These are phyloP conservation scores for Petrolisthes manimaculis DNA, from an alignment of 2,888 invertebrate species.

Conservation along the genomic window DNA sequence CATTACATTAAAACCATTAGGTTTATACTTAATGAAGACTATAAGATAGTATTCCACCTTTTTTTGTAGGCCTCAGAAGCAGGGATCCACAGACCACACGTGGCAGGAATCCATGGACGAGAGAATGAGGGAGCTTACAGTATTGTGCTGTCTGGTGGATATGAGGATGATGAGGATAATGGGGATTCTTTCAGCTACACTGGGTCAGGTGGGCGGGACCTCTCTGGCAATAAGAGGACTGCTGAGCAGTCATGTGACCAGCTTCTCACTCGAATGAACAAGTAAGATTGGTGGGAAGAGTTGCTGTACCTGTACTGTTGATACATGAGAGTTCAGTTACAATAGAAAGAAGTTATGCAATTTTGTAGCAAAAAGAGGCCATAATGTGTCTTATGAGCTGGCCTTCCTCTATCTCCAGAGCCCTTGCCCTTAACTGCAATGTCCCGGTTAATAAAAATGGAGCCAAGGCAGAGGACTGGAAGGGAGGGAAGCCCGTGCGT, in stretches of 20 bases:
- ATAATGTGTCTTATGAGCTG: neutral
- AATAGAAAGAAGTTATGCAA: too few species aligned
- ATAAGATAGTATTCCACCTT: neutral
- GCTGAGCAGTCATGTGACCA: constrained; percentile 85
- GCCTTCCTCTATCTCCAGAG: constrained; percentile 72
- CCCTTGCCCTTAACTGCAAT: constrained; percentile 83
- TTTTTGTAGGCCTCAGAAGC: constrained; percentile 79
- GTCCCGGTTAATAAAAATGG: constrained; percentile 78
- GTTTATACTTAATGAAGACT: neutral
- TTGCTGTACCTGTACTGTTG: neutral
- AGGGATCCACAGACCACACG: constrained; percentile 85
- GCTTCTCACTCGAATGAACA: constrained; percentile 81
- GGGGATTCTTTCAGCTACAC: constrained; percentile 86
- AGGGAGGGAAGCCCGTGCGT: constrained; percentile 81
- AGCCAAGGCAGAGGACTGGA: constrained; percentile 81
- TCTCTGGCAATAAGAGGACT: constrained; percentile 85
- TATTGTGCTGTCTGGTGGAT: constrained; percentile 84
- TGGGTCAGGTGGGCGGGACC: constrained; percentile 85
- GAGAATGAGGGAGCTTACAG: constrained; percentile 85
- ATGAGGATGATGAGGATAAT: constrained; percentile 85
- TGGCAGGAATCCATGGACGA: constrained; percentile 86
- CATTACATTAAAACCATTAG: too few species aligned
- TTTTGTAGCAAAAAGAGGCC: neutral
- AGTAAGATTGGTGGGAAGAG: constrained; percentile 70
- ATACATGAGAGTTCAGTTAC: too few species aligned